A percentile compares a stretch with the other conserved stretches of the same genome.
Evolutionary conservation across 2,888 invertebrate genomes (phyloP).

Genomic region (Hyposoter didymator): DNA sequence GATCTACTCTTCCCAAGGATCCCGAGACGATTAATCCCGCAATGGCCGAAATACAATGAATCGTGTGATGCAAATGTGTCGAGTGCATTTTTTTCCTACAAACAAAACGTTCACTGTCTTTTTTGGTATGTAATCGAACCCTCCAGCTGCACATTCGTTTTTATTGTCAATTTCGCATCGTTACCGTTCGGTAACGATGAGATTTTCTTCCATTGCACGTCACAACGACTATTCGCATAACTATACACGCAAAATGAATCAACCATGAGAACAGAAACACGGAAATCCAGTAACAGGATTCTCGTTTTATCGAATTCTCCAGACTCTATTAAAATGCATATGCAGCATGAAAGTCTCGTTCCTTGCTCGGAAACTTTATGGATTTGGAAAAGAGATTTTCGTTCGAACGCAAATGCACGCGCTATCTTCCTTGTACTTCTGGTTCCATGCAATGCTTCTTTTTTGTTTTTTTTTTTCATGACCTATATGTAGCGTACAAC

Average conservation of each 20-base stretch:
- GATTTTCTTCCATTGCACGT: background rate
- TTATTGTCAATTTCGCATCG: background rate
- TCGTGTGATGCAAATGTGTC: background rate
- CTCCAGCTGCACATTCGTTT: too few species aligned
- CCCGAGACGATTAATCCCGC: too few species aligned
- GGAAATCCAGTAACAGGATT: constrained; percentile 16
- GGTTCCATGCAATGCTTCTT: background rate
- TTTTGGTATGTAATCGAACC: too few species aligned
- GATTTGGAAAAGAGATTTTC: constrained; percentile 9
- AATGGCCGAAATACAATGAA: background rate
- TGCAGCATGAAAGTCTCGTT: constrained; percentile 2
- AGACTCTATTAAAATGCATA: background rate
- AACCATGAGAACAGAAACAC: background rate
- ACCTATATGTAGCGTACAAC: background rate
- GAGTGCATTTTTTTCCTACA: background rate
- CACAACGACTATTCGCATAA: background rate
- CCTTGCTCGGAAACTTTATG: background rate
- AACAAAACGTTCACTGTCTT: background rate
- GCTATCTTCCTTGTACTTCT: background rate
- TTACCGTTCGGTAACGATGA: too few species aligned
- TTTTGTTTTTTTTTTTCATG: too few species aligned
- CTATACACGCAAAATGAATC: background rate
- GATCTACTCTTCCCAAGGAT: background rate
- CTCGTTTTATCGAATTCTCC: constrained; percentile 24
- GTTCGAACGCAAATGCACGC: constrained; percentile 1